phyloP scores from a whole-genome alignment of 2,888 invertebrate genomes.

The Camponotus fellah region DNA sequence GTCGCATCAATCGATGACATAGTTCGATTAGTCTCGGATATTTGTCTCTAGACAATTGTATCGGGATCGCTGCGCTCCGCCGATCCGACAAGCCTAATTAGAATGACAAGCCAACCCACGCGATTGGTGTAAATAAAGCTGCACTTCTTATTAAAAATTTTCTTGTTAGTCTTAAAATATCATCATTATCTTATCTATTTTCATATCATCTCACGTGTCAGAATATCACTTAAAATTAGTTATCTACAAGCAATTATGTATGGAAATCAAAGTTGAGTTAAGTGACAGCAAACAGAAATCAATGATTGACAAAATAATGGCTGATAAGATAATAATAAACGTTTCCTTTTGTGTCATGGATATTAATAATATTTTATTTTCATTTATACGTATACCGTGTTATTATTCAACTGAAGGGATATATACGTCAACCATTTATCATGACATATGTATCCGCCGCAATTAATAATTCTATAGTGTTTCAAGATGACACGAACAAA shows the following conservation, averaged over 20 bases:
- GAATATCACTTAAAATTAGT: not conserved
- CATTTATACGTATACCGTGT: not conserved
- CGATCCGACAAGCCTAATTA: conserved; percentile 63
- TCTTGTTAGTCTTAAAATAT: conserved; percentile 30
- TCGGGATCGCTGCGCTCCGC: conserved; percentile 64
- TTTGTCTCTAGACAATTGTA: conserved; percentile 76
- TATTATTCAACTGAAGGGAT: not conserved
- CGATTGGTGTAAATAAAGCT: conserved; percentile 28
- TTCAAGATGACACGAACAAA: conserved; percentile 8
- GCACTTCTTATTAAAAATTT: not conserved
- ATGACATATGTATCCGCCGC: not conserved
- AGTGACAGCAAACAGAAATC: not conserved
- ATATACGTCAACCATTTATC: not conserved
- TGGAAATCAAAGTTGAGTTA: not conserved
- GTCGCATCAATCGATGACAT: conserved; percentile 68
- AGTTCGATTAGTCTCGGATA: conserved; percentile 79
- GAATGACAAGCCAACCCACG: conserved; percentile 47
- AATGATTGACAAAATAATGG: not conserved
- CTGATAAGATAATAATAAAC: not conserved
- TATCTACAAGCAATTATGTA: not conserved
- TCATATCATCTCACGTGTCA: not conserved
- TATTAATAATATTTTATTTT: not conserved
- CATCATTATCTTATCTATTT: not conserved
- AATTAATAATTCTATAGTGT: conserved; percentile 35
- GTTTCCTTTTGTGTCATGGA: not conserved